Percentiles rank a stretch among this genome's conserved stretches.
Evolutionary conservation across 2,888 invertebrate genomes (phyloP).

Genomic region (Drosophila vallismaia): DNA sequence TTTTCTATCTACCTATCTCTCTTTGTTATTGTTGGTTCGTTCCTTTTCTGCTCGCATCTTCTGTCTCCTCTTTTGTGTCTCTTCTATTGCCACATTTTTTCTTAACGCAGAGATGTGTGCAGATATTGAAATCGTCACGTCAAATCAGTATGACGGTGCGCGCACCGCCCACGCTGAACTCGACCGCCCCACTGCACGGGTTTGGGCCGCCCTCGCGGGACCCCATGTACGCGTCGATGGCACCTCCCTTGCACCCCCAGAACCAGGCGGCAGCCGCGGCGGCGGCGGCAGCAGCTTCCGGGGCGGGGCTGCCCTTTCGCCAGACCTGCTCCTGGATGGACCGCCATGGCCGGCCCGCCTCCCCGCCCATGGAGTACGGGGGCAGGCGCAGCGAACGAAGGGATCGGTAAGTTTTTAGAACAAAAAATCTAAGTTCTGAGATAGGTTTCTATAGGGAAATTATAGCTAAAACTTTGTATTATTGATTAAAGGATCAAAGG

Average conservation of each 20-base stretch:
- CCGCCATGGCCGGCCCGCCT: conserved; percentile 93
- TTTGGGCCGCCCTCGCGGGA: conserved; percentile 84
- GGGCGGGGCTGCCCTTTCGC: conserved; percentile 84
- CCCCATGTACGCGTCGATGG: conserved; percentile 83
- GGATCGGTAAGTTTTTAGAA: conserved; percentile 76
- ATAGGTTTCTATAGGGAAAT: too few relatives aligned
- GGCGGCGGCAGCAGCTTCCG: conserved; percentile 52
- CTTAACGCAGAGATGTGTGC: conserved; percentile 85
- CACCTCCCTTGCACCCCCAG: conserved; percentile 81
- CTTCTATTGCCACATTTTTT: conserved; percentile 85
- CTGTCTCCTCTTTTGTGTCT: conserved; percentile 82
- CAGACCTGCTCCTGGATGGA: conserved; percentile 98
- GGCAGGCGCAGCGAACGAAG: conserved; percentile 83
- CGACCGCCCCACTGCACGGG: conserved; percentile 88
- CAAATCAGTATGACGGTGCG: conserved; percentile 95
- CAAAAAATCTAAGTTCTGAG: neutral
- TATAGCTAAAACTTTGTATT: too few relatives aligned
- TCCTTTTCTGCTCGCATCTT: conserved; percentile 70
- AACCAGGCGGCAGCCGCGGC: conserved; percentile 69
- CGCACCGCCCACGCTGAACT: conserved; percentile 87
- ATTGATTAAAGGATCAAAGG: too few relatives aligned
- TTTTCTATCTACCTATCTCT: conserved; percentile 42
- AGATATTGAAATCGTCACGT: conserved; percentile 95
- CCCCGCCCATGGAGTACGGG: conserved; percentile 89
- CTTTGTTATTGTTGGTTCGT: conserved; percentile 57